Base-by-base conservation (phyloP, 2,113 vertebrate species). In the Corythaixoides concolor region DNA sequence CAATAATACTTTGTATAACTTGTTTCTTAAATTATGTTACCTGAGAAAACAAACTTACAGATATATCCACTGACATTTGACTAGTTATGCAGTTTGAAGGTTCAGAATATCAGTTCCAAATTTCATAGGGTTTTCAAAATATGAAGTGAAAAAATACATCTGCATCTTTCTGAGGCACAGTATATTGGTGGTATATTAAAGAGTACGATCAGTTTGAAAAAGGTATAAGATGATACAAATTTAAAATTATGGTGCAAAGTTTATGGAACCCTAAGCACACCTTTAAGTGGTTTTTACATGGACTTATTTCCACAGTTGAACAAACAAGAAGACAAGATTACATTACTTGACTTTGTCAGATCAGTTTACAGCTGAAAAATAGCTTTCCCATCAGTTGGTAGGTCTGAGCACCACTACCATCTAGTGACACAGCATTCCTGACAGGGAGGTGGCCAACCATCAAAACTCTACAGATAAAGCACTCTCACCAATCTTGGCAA, bases 401-500 rank as follows among this genome's bases (percentile, higher is more conserved):
- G 37, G 5, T 74, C 73, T 89, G 80, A 52, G n/a, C 67, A 90
- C 58, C 80, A 50, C 49, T 15, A 41, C 76, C 79, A 83, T n/a
- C 63, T 79, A 32, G 72, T 64, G 92, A 47, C 49, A 58, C 3
- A 4, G 49, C 2, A 2, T 35, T 58, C 27, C 33, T 3, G 1
- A 26, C 3, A 2, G 18, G 37, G 14, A n/a, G 20, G 20, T 11
- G 27, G 17, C 50, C 35, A 28, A 2, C 20, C 35, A 15, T 3
- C 22, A 43, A 59, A 72, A 60, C 27, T 53, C 39, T 24, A 3
- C 30, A 68, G 18, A 33, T 26, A 26, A 74, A 83, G 41, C 2
- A 6, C 7, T 52, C 35, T 41, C 35, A 52, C 9, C 8, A 0
- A 47, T 53, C 26, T 7, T 0, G 0, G 7, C 33, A 52, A 12